Evolutionary conservation across 2,888 invertebrate genomes (phyloP).

Genomic region (Hermaeophaga mercurialis): DNA sequence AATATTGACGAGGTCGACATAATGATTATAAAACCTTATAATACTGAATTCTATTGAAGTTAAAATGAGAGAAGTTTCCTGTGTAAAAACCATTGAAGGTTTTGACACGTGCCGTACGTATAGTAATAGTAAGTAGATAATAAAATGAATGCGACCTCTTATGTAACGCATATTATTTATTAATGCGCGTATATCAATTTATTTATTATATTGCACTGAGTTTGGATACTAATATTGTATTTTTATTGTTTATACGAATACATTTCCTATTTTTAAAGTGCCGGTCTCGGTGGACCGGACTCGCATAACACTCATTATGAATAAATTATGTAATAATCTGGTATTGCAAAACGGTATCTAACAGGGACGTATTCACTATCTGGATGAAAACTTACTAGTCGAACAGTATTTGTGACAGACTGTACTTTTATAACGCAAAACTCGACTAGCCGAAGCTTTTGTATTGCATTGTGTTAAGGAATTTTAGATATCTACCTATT

Average conservation of each 20-base stretch:
- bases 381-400: too few species aligned
- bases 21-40: neutral
- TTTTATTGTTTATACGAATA: neutral
- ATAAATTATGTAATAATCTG: too few species aligned
- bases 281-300: too few species aligned
- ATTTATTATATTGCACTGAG: neutral
- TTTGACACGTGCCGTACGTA: slow-evolving; percentile 1
- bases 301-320: too few species aligned
- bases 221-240: neutral
- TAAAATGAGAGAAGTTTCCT: neutral
- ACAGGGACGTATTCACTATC: too few species aligned
- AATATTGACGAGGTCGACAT: neutral
- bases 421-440: too few species aligned
- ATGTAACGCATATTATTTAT: neutral
- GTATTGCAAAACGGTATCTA: too few species aligned
- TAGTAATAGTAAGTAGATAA: neutral
- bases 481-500: too few species aligned
- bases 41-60: neutral
- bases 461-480: too few species aligned
- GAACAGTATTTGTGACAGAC: too few species aligned
- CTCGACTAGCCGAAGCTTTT: too few species aligned
- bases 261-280: too few species aligned
- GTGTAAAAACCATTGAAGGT: neutral
- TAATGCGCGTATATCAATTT: neutral
- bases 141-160: slow-evolving; percentile 1